Percentiles rank a stretch among this genome's conserved stretches.
These are phyloP conservation scores for Scortum barcoo DNA, from an alignment of 2,113 vertebrate genomes.

Conservation along the genomic window DNA sequence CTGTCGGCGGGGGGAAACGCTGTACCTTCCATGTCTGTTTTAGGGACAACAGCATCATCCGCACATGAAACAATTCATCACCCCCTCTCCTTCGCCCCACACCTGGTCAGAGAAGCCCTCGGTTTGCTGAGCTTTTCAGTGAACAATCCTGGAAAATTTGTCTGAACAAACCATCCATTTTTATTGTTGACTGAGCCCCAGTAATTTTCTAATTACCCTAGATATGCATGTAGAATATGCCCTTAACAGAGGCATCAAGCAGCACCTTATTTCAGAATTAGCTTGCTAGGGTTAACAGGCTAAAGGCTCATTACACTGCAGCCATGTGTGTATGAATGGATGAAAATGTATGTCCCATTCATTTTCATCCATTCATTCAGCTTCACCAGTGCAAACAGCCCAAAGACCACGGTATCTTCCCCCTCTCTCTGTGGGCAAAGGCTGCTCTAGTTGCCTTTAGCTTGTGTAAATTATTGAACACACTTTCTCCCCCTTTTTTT, in stretches of 20 bases:
- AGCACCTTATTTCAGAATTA: constrained; percentile 78
- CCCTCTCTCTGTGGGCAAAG: constrained; percentile 12
- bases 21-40: constrained; percentile 98
- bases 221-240: constrained; percentile 93
- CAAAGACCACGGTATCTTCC: constrained; percentile 7
- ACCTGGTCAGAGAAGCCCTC: constrained; percentile 86
- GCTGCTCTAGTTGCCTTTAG: constrained; percentile 59
- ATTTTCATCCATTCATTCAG: constrained; percentile 6
- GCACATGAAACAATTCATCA: constrained; percentile 97
- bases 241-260: constrained; percentile 90
- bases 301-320: constrained; percentile 43
- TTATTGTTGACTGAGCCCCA: constrained; percentile 93
- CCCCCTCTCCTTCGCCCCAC: constrained; percentile 52
- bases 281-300: constrained; percentile 41
- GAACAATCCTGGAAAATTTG: constrained; percentile 91
- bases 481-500: constrained; percentile 37
- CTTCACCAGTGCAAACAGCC: constrained; percentile 16
- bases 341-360: too few relatives aligned
- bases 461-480: constrained; percentile 72
- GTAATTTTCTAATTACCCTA: constrained; percentile 94
- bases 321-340: constrained; percentile 16
- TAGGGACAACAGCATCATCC: constrained; percentile 96
- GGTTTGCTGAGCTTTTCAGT: constrained; percentile 90
- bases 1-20: constrained; percentile 90
- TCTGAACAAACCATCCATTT: constrained; percentile 91